Base-by-base conservation (phyloP, 2,888 invertebrate species). In the Protodeltote pygarga region DNA sequence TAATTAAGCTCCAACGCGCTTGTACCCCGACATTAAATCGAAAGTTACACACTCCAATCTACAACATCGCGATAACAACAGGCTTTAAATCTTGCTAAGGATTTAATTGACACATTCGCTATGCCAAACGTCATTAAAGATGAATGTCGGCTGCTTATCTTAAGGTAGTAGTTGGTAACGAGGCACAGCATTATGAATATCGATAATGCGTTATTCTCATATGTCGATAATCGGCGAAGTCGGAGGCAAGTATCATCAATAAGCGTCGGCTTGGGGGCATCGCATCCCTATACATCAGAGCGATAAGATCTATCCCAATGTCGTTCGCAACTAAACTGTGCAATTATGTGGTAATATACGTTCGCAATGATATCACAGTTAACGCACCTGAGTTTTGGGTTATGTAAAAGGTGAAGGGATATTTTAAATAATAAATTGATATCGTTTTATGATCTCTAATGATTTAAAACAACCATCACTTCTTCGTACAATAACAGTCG, bases 301-400 rank as follows among this genome's bases (percentile, higher is more conserved):
- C 65, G 87, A 89, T 88, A 86, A 73, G 57, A 88, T 89, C 88
- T 52, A 52, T 59, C 59, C 54, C 54, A 53, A 20, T 58, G 82
- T 83, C 83, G 81, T 77, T 82, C 65, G 81, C 79, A 85, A 83
- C 83, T 82, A 81, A 82, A 80, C 76, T 74, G 70, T 65, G 75
- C 79, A 83, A 83, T 83, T 81, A 84, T 71, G 42, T 49, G 39
- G 58, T 69, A 62, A 55, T 63, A 57, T 59, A 65, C 44, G 34
- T 32, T 35, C 9, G 31, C 31, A 53, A 57, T 29, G 32, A 46
- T 44, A 47, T 48, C 44, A 39, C 31, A 4, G 28, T 28, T 15
- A 14, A 40, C 4, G 17, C 38, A 14, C 5, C 25, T 39, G 25
- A 3, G 16, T 25, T n/a, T 6, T 24, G 39, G 34, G 29, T 13